Base-by-base conservation (phyloP, 2,888 invertebrate species). In the Brassicogethes aeneus region DNA sequence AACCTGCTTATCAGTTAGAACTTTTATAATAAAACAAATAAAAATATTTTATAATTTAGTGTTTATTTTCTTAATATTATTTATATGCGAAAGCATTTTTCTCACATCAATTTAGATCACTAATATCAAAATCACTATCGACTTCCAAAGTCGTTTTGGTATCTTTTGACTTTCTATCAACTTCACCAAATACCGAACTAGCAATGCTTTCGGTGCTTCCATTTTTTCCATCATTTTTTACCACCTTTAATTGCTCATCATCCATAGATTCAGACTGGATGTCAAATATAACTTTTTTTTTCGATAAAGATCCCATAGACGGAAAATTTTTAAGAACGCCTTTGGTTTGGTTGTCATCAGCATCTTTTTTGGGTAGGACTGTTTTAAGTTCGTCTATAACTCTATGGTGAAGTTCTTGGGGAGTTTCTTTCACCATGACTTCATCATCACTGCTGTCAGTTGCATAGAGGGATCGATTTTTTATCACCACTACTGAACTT, bases 201-300 rank as follows among this genome's bases (percentile, higher is more conserved):
- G 50, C 51, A 16, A 55, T 41, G 46, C 55, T 56, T 2, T 55
- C 54, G 7, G 53, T 53, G 37, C 54, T 53, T 2, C 52, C 55
- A 3, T 46, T 49, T 39, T 47, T 40, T 36, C 43, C 45, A 2
- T 12, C 3, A 13, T 39, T 34, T 30, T 37, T 37, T 12, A 42
- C n/a, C 29, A 34, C 29, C n/a, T 15, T 29, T 12, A 5, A 16
- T 7, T 16, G 12, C n/a, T 46, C 44, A 32, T 45, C 35, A 34
- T n/a, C 10, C 23, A 23, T 17, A 12, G 33, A 10, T 52, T 72
- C 71, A 2, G 73, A 70, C 51, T 76, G 74, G 62, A 80, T 70
- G 64, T 79, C 76, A 52, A 80, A 80, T 34, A 78, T 54, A 3
- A 80, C 80, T 64, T 76, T 78, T 59, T 80, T 80, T 53, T 80